These are phyloP conservation scores for Todus mexicanus DNA, from an alignment of 2,797 vertebrate species.

Conservation along the genomic window DNA sequence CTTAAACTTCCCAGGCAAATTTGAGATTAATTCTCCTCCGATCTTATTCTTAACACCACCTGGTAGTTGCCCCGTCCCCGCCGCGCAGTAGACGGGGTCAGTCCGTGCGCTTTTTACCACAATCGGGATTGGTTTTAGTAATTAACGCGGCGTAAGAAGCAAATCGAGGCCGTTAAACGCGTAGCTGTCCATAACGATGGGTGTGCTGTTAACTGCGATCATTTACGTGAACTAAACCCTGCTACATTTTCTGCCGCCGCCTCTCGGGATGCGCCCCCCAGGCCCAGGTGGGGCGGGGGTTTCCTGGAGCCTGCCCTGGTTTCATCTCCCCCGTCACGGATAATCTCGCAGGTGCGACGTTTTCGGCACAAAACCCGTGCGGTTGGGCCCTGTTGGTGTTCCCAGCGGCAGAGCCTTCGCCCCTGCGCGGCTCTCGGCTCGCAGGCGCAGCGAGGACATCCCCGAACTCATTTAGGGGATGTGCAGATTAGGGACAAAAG, in stretches of 20 bases:
- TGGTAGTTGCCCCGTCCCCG: too few relatives aligned
- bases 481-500: constrained; percentile 24
- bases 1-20: neutral
- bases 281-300: neutral
- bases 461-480: constrained; percentile 29
- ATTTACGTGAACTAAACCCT: neutral
- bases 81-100: too few relatives aligned
- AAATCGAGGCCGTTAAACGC: neutral
- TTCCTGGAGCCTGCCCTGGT: neutral
- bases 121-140: neutral
- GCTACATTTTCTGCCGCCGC: neutral
- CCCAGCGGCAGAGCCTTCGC: neutral
- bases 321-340: neutral
- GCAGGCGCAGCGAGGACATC: neutral
- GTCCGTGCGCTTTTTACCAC: neutral
- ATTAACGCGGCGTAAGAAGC: neutral
- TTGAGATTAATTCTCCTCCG: neutral
- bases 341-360: neutral
- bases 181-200: neutral
- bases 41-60: neutral
- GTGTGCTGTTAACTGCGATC: neutral
- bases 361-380: neutral
- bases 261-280: neutral
- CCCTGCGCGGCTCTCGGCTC: neutral
- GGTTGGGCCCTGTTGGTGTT: neutral